These are phyloP conservation scores for Lepidurus apus DNA, from an alignment of 1,140 invertebrate genomes.

Conservation along the genomic window DNA sequence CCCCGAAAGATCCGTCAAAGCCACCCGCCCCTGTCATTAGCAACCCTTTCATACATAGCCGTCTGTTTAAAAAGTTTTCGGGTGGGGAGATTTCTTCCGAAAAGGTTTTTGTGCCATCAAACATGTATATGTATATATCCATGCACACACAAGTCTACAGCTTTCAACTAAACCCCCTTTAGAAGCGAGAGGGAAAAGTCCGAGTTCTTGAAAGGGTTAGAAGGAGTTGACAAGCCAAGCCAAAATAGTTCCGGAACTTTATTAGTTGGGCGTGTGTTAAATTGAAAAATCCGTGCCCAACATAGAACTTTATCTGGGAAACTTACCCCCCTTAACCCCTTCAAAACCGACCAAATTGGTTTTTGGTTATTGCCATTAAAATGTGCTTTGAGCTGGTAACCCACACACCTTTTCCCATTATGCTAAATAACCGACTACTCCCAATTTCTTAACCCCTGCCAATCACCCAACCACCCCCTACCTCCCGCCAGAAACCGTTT, in stretches of 20 bases:
- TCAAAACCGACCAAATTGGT: conserved; percentile 21
- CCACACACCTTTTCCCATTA: neutral
- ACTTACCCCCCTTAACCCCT: neutral
- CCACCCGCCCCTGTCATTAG: conserved; percentile 8
- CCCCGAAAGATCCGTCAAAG: neutral
- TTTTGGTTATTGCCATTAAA: conserved; percentile 17
- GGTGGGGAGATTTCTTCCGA: no score
- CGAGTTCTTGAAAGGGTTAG: neutral
- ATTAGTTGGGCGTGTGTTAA: conserved; percentile 17
- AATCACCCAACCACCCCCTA: neutral
- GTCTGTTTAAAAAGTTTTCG: neutral
- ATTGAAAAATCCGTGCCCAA: neutral
- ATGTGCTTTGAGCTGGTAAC: neutral
- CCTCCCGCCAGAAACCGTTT: neutral
- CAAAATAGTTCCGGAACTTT: neutral
- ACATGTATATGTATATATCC: neutral
- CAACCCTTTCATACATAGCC: neutral
- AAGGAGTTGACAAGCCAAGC: conserved; percentile 3
- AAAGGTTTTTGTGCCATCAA: neutral
- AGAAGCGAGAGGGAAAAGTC: no score
- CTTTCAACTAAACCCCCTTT: no score
- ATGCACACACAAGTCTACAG: no score
- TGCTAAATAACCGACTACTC: conserved; percentile 5
- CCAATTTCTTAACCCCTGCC: neutral
- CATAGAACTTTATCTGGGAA: neutral